phyloP scores from a whole-genome alignment of 2,797 vertebrate genomes.

The Martes flavigula region DNA sequence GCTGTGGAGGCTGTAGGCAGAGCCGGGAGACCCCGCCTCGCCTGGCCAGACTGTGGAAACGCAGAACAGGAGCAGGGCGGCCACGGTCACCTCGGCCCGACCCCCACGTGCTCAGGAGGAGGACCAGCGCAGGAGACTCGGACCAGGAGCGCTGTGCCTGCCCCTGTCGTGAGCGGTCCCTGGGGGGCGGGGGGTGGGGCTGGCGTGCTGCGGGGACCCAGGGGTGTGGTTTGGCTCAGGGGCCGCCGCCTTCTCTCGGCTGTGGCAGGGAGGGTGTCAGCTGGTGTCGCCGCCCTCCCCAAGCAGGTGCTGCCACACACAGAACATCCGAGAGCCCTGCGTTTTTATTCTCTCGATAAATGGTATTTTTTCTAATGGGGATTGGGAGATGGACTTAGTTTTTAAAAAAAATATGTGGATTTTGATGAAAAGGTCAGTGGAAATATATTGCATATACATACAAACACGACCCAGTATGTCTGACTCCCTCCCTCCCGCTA shows the following conservation, averaged over 20 bases:
- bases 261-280: background rate
- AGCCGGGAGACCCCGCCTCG: accelerated
- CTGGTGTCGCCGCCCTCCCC: background rate
- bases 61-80: background rate
- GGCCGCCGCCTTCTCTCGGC: no score
- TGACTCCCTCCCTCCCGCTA: background rate
- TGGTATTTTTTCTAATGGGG: constrained; percentile 67
- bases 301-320: background rate
- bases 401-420: constrained; percentile 47
- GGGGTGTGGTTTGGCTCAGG: background rate
- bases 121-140: background rate
- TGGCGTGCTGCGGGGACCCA: background rate
- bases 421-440: background rate
- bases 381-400: constrained; percentile 67
- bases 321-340: background rate
- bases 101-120: background rate
- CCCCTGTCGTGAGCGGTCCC: accelerated
- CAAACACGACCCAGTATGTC: background rate
- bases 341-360: constrained; percentile 52
- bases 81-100: background rate
- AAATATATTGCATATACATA: background rate
- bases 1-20: background rate
- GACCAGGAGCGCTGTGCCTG: background rate
- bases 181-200: background rate
- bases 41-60: background rate